These are phyloP conservation scores for Porites evermanni DNA, from an alignment of 92 coral and sea anemone genomes.

Conservation along the genomic window DNA sequence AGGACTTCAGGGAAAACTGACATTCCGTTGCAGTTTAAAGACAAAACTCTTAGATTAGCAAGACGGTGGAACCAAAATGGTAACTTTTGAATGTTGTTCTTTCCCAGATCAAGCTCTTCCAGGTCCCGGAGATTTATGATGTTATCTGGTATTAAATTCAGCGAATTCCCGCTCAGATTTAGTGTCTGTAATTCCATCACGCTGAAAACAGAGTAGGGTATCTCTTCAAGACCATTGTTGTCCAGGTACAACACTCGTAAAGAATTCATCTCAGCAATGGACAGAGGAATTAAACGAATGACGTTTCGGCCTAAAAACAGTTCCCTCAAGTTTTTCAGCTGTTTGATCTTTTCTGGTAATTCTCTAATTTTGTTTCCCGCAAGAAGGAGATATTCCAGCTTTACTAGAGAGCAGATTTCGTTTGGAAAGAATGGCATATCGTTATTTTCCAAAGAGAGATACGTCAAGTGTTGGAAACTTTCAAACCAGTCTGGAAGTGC, in stretches of 20 bases:
- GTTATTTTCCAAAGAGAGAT: constrained; percentile 77
- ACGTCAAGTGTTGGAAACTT: constrained; percentile 63
- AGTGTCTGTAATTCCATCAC: constrained; percentile 55
- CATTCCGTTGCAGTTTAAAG: constrained; percentile 58
- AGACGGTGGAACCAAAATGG: constrained; percentile 79
- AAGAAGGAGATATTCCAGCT: constrained; percentile 75
- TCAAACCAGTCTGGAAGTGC: constrained; percentile 82
- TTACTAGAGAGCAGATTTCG: constrained; percentile 66
- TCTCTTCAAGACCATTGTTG: constrained; percentile 61
- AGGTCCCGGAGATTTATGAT: constrained; percentile 68
- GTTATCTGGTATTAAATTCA: constrained; percentile 56
- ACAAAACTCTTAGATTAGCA: constrained; percentile 51
- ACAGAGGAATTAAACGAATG: constrained; percentile 57
- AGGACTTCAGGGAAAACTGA: constrained; percentile 74
- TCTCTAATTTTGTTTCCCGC: constrained; percentile 71
- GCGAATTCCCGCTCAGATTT: constrained; percentile 63
- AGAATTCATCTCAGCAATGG: constrained; percentile 64
- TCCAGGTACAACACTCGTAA: constrained; percentile 71
- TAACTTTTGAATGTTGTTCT: constrained; percentile 59
- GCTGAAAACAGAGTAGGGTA: constrained; percentile 72
- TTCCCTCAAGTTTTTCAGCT: constrained; percentile 67
- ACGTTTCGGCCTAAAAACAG: constrained; percentile 77
- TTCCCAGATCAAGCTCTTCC: constrained; percentile 73
- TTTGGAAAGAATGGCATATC: constrained; percentile 71
- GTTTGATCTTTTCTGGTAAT: constrained; percentile 72